Evolutionary conservation across 2,113 vertebrate genomes (phyloP).

Genomic region (Pungitius pungitius): DNA sequence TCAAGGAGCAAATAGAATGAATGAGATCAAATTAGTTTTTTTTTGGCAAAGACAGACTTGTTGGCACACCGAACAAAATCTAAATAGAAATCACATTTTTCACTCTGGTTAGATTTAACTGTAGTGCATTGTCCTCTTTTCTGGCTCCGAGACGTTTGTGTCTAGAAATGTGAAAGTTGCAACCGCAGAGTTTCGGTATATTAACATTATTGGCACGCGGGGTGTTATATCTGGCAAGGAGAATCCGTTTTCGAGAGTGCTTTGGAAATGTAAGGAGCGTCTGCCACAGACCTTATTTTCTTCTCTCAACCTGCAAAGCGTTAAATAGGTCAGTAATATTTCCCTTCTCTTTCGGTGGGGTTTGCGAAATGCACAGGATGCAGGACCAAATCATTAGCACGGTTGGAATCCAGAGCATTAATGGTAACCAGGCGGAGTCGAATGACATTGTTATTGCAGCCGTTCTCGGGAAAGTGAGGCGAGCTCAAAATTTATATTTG

Average conservation of each 20-base stretch:
- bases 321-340: constrained; percentile 76
- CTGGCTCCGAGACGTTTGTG: constrained; percentile 70
- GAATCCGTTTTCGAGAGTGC: constrained; percentile 51
- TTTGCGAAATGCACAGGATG: constrained; percentile 69
- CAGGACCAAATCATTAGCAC: constrained; percentile 72
- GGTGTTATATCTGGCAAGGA: constrained; percentile 76
- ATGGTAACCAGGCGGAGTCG: constrained; percentile 75
- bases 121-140: constrained; percentile 73
- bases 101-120: constrained; percentile 74
- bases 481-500: constrained; percentile 78
- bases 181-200: constrained; percentile 55
- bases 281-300: constrained; percentile 66
- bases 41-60: constrained; percentile 66
- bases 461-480: constrained; percentile 72
- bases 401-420: constrained; percentile 72
- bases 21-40: constrained; percentile 67
- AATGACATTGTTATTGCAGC: constrained; percentile 81
- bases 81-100: constrained; percentile 77
- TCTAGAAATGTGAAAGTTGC: constrained; percentile 70
- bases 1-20: constrained; percentile 66
- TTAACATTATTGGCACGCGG: constrained; percentile 65
- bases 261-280: constrained; percentile 66
- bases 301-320: constrained; percentile 65
- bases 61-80: constrained; percentile 73
- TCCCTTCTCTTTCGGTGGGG: constrained; percentile 52